phyloP scores from a whole-genome alignment of 2,797 vertebrate genomes.

The Graptemys geographica region DNA sequence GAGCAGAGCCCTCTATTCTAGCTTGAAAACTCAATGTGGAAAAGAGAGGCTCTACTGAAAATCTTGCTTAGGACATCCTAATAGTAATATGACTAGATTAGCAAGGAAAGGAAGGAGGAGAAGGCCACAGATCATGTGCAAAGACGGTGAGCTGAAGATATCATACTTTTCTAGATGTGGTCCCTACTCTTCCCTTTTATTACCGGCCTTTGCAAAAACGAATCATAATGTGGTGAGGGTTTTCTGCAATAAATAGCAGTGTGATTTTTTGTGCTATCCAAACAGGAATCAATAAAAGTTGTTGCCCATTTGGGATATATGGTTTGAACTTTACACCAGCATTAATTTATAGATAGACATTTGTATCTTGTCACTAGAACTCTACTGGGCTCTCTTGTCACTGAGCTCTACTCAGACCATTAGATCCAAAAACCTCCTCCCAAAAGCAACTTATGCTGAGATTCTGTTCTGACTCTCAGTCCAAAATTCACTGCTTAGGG shows the following conservation, averaged over 20 bases:
- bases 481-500: not conserved
- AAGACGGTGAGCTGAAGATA: not conserved
- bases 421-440: not conserved
- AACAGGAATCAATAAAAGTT: not conserved
- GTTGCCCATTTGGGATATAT: not conserved
- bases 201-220: not conserved
- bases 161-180: not conserved
- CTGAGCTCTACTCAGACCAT: not conserved
- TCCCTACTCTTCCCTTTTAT: not conserved
- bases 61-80: not conserved
- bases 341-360: not conserved
- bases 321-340: not conserved
- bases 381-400: too few relatives aligned
- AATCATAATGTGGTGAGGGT: not conserved
- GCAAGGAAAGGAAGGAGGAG: not conserved
- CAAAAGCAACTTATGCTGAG: not conserved
- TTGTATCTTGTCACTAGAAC: not conserved
- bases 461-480: not conserved
- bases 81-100: not conserved
- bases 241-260: not conserved
- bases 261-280: not conserved
- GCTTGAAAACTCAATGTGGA: not conserved
- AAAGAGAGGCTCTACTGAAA: not conserved
- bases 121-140: not conserved
- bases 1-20: not conserved